phyloP scores from a whole-genome alignment of 2,797 vertebrate genomes.

The Odontamblyopus lacepedii region DNA sequence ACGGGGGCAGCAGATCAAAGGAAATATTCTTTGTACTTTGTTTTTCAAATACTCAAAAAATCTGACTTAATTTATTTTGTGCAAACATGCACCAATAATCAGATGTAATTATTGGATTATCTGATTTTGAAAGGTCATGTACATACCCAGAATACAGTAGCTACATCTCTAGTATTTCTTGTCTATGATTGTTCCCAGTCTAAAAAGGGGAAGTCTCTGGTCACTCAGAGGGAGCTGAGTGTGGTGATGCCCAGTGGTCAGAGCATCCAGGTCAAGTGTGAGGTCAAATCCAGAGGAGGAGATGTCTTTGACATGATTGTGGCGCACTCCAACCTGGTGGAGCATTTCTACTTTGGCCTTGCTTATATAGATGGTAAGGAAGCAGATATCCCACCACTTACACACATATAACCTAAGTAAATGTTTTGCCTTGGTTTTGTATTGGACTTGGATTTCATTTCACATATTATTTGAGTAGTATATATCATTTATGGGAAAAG shows the following conservation, averaged over 20 bases:
- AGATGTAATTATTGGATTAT: too few species aligned
- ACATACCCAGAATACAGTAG: background rate
- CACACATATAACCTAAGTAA: too few species aligned
- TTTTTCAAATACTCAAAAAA: too few species aligned
- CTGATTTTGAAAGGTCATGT: too few species aligned
- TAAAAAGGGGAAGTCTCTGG: constrained; percentile 84
- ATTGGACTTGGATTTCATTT: too few species aligned
- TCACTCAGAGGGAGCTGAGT: constrained; percentile 82
- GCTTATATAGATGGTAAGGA: constrained; percentile 84
- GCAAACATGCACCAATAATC: too few species aligned
- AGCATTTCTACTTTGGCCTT: constrained; percentile 90
- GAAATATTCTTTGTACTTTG: too few species aligned
- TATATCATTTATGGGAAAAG: too few species aligned
- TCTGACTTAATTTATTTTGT: too few species aligned
- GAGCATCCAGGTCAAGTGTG: constrained; percentile 87
- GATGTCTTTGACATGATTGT: constrained; percentile 85
- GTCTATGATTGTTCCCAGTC: constrained; percentile 60
- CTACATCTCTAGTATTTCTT: background rate
- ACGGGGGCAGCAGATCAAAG: too few species aligned
- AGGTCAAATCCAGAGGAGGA: constrained; percentile 82
- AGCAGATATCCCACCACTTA: background rate
- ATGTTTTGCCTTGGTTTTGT: too few species aligned
- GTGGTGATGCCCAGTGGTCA: constrained; percentile 88
- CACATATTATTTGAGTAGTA: too few species aligned
- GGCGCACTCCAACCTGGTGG: constrained; percentile 82